These are phyloP conservation scores for Argyresthia albistria DNA, from an alignment of 2,888 invertebrate genomes.

Conservation along the genomic window DNA sequence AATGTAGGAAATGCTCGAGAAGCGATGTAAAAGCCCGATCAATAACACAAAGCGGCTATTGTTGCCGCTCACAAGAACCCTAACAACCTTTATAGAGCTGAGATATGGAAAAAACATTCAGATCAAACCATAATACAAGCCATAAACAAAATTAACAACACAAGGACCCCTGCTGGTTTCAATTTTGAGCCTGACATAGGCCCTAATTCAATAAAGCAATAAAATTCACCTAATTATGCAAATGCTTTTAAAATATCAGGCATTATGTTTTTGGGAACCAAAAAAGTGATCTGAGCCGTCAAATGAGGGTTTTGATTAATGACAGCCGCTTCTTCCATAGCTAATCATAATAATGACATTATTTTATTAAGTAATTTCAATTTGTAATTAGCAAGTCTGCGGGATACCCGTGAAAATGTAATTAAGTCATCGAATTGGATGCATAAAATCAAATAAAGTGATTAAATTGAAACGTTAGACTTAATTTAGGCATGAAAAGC, in stretches of 20 bases:
- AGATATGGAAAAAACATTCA: conserved; percentile 63
- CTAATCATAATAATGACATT: conserved; percentile 41
- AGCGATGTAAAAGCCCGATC: conserved; percentile 53
- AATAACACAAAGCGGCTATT: conserved; percentile 60
- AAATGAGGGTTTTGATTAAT: conserved; percentile 55
- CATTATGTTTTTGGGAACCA: conserved; percentile 52
- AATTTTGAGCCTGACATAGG: conserved; percentile 70
- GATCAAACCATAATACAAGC: conserved; percentile 65
- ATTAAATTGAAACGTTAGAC: neutral
- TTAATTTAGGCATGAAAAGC: neutral
- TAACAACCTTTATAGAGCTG: conserved; percentile 59
- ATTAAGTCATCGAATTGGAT: conserved; percentile 17
- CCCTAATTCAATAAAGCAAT: conserved; percentile 73
- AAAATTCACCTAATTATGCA: conserved; percentile 74
- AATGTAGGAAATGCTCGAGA: conserved; percentile 17
- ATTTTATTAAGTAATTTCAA: conserved; percentile 40
- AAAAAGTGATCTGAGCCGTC: conserved; percentile 53
- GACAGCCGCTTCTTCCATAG: conserved; percentile 22
- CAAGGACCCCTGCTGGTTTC: conserved; percentile 64
- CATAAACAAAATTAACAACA: conserved; percentile 73
- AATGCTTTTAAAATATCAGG: conserved; percentile 62
- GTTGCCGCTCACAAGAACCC: conserved; percentile 51
- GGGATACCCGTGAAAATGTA: conserved; percentile 23
- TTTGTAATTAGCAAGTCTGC: conserved; percentile 32
- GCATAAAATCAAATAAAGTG: neutral